Evolutionary conservation across 1,140 invertebrate genomes (phyloP).

Genomic region (Bombus superbus): DNA sequence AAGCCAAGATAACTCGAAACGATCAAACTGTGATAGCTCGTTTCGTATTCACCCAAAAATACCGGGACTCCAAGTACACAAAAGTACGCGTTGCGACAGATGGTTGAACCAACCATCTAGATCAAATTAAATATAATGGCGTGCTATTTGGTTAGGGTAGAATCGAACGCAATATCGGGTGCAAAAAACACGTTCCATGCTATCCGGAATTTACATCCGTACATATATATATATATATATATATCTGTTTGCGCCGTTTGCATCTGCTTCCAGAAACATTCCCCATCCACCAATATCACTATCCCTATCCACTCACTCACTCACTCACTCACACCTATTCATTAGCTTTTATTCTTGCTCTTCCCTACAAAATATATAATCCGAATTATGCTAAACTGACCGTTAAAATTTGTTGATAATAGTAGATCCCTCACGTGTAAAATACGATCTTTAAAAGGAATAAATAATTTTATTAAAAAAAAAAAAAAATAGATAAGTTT

Average conservation of each 20-base stretch:
- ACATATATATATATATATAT: no score
- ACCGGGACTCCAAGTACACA: not conserved
- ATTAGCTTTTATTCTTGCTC: no score
- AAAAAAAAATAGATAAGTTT: not conserved
- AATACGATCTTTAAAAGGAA: not conserved
- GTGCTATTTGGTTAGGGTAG: constrained; percentile 3
- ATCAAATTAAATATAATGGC: not conserved
- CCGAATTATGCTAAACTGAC: no score
- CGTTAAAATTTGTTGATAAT: no score
- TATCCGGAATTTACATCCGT: not conserved
- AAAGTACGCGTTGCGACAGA: not conserved
- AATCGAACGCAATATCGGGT: not conserved
- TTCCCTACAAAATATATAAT: no score
- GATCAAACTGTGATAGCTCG: not conserved
- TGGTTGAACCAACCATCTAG: not conserved
- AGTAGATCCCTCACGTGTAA: no score
- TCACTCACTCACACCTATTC: not conserved
- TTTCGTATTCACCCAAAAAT: not conserved
- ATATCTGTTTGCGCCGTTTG: not conserved
- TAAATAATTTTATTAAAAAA: not conserved
- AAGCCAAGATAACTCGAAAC: not conserved
- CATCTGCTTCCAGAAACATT: not conserved
- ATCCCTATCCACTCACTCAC: not conserved
- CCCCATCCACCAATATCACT: no score
- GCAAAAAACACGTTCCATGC: constrained; percentile 24